These are phyloP conservation scores for Acrocyrtus sp. DNA, from an alignment of 2,888 invertebrate genomes.

Conservation along the genomic window DNA sequence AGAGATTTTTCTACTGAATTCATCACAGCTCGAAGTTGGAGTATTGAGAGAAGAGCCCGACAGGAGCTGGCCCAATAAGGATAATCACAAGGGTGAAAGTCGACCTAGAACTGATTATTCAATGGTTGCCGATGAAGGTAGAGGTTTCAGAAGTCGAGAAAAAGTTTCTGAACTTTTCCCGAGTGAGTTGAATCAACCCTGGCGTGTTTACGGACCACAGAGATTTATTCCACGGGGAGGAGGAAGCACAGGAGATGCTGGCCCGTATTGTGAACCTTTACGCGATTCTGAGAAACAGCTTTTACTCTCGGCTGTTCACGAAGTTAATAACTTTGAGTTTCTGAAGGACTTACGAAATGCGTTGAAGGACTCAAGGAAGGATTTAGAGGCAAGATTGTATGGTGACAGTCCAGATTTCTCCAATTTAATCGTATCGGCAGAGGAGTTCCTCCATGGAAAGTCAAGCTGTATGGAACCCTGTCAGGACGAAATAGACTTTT, in stretches of 20 bases:
- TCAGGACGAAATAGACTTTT: slow-evolving; percentile 33
- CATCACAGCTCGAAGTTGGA: slow-evolving; percentile 20
- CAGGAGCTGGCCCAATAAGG: too few relatives aligned
- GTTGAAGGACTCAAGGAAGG: slow-evolving; percentile 38
- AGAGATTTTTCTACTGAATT: not conserved
- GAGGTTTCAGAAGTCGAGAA: slow-evolving; percentile 4
- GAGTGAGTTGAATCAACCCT: slow-evolving; percentile 32
- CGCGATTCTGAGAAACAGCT: slow-evolving; percentile 31
- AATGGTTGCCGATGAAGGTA: not conserved
- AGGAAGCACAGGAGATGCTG: slow-evolving; percentile 13
- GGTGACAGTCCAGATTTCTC: slow-evolving; percentile 37
- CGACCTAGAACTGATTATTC: slow-evolving; percentile 12
- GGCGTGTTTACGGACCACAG: slow-evolving; percentile 32
- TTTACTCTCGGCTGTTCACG: slow-evolving; percentile 21
- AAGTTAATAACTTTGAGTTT: slow-evolving; percentile 32
- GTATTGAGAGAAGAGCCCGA: too few relatives aligned
- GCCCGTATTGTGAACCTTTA: slow-evolving; percentile 22
- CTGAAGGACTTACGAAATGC: slow-evolving; percentile 42
- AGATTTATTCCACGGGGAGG: slow-evolving; percentile 17
- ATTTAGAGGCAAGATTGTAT: slow-evolving; percentile 35
- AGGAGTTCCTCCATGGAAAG: slow-evolving; percentile 42
- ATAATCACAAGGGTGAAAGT: not conserved
- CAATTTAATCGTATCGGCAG: slow-evolving; percentile 34
- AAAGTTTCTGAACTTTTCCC: slow-evolving; percentile 30
- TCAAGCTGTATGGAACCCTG: slow-evolving; percentile 32